Conservation (phyloP, 2,797 vertebrate genomes). For the Gallinago solitaria region DNA sequence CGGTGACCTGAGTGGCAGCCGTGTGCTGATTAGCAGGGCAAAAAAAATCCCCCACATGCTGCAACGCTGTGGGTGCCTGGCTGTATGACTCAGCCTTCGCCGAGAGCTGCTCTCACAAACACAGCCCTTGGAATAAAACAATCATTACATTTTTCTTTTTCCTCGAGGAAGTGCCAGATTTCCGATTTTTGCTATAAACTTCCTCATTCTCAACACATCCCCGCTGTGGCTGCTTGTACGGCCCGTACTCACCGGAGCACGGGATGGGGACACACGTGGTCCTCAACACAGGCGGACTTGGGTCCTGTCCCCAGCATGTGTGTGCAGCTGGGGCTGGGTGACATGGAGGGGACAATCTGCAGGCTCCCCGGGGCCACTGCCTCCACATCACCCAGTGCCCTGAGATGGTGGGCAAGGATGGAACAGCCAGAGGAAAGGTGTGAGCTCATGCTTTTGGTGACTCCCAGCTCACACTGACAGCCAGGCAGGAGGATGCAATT, state of each 20-base stretch:
- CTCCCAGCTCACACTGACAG: rapidly evolving
- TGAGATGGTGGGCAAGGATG: rapidly evolving
- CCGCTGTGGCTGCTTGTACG: not conserved
- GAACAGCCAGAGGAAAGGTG: not conserved
- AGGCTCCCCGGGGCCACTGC: rapidly evolving
- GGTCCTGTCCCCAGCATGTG: rapidly evolving
- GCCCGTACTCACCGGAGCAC: not conserved
- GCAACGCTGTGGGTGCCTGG: not conserved
- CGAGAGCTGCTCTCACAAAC: not conserved
- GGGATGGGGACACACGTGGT: not conserved
- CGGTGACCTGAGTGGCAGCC: not conserved
- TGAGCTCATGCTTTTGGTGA: rapidly evolving
- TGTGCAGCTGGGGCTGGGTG: not conserved
- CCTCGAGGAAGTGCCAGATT: constrained; percentile 45
- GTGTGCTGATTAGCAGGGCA: not conserved
- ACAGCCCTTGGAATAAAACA: not conserved
- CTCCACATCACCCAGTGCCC: rapidly evolving
- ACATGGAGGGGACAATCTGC: not conserved
- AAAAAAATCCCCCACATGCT: not conserved
- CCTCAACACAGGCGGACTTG: not conserved
- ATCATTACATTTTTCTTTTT: not conserved
- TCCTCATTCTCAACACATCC: constrained; percentile 4
- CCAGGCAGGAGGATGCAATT: not conserved
- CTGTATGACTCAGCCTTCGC: not conserved
- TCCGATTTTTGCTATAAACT: constrained; percentile 50